Conservation (phyloP, 23 tunicate genomes). For the Aplidium turbinatum region DNA sequence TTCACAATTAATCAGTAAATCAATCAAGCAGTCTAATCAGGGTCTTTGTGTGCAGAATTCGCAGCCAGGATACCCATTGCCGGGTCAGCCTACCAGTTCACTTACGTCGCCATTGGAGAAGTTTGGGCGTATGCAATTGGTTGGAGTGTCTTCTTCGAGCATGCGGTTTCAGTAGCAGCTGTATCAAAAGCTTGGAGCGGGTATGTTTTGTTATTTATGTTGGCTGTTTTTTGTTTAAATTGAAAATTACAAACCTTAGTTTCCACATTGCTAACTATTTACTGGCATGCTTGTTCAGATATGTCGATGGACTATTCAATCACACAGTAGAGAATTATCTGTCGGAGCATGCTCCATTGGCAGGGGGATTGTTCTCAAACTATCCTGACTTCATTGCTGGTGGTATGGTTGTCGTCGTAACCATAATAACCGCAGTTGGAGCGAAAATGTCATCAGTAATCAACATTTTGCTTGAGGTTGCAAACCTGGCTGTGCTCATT, state of each 20-base stretch:
- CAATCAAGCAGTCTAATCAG: too few relatives aligned
- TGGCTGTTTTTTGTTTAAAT: neutral
- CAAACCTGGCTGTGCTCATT: slow-evolving; percentile 43
- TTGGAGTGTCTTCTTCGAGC: slow-evolving; percentile 81
- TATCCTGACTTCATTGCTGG: slow-evolving; percentile 69
- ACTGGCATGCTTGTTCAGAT: slow-evolving; percentile 40
- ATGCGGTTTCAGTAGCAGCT: slow-evolving; percentile 68
- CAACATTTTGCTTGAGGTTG: slow-evolving; percentile 28
- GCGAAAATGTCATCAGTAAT: slow-evolving; percentile 58
- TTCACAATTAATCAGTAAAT: too few relatives aligned
- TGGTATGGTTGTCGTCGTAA: slow-evolving; percentile 20
- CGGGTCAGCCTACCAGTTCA: slow-evolving; percentile 94
- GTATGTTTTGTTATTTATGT: slow-evolving; percentile 35
- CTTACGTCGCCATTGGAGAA: slow-evolving; percentile 82
- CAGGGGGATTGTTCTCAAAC: slow-evolving; percentile 44
- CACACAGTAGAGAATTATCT: slow-evolving; percentile 34
- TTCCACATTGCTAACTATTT: slow-evolving; percentile 7
- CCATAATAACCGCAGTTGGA: slow-evolving; percentile 33
- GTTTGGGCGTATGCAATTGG: slow-evolving; percentile 87
- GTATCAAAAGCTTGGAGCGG: slow-evolving; percentile 75
- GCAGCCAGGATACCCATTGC: slow-evolving; percentile 84
- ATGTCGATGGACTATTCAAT: slow-evolving; percentile 39
- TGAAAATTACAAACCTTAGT: neutral
- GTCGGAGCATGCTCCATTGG: slow-evolving; percentile 44
- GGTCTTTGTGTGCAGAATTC: slow-evolving; percentile 83